Evolutionary conservation across 2,888 invertebrate genomes (phyloP).

Genomic region (Seladonia tumulorum): DNA sequence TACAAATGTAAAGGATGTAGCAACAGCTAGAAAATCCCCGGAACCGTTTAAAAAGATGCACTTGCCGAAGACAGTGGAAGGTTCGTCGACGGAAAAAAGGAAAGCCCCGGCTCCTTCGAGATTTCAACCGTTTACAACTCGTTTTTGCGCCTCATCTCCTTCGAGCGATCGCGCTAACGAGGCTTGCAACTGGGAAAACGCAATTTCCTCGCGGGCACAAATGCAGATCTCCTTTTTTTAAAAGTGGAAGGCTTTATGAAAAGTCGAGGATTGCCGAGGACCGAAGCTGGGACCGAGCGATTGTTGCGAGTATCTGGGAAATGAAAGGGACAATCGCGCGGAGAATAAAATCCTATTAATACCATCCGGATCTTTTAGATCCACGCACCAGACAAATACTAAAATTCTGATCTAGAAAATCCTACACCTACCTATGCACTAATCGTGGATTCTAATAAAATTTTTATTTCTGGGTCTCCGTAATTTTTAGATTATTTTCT

Average conservation of each 20-base stretch:
- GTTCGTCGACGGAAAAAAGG: not conserved
- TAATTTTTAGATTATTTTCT: no score
- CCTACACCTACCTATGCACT: no score
- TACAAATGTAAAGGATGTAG: not conserved
- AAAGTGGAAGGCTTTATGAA: not conserved
- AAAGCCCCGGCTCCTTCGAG: not conserved
- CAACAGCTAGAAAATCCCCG: not conserved
- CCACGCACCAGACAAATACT: no score
- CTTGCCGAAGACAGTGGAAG: not conserved
- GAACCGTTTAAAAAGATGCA: not conserved
- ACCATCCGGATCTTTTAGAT: not conserved
- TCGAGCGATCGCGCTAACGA: slow-evolving; percentile 7
- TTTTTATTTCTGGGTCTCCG: no score
- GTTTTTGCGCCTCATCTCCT: not conserved
- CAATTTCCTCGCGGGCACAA: not conserved
- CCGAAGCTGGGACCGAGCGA: not conserved
- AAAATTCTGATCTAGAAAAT: no score
- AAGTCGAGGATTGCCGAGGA: not conserved
- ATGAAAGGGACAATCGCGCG: slow-evolving; percentile 4
- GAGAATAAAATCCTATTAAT: not conserved
- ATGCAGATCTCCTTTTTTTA: not conserved
- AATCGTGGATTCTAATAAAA: no score
- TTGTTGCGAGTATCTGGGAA: not conserved
- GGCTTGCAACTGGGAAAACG: slow-evolving; percentile 1
- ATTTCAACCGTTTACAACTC: not conserved